These are phyloP conservation scores for Salvelinus sp. DNA, from an alignment of 2,113 vertebrate species.

Conservation along the genomic window DNA sequence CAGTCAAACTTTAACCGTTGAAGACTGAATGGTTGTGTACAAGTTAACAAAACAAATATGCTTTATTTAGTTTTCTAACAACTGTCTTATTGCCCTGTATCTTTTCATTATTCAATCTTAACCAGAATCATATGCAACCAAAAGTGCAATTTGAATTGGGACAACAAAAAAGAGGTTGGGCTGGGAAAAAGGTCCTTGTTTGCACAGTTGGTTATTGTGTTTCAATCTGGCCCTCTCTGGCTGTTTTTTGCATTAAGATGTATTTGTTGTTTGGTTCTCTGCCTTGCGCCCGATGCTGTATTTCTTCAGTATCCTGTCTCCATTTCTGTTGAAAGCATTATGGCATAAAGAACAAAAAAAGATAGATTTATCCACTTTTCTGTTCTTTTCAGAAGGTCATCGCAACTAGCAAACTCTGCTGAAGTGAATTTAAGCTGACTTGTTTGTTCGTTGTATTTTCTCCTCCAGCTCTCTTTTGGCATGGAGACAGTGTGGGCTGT, in stretches of 20 bases:
- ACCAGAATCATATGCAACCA: constrained; percentile 32
- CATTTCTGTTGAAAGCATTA: constrained; percentile 60
- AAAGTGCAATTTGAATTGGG: constrained; percentile 21
- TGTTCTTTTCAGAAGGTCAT: constrained; percentile 29
- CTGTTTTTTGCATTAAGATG: constrained; percentile 60
- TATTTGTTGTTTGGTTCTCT: constrained; percentile 53
- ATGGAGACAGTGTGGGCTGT: neutral
- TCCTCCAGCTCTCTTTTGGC: constrained; percentile 5
- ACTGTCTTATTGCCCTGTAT: constrained; percentile 15
- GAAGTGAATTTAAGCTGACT: constrained; percentile 40
- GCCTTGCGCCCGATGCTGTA: constrained; percentile 55
- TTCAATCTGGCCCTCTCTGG: constrained; percentile 35
- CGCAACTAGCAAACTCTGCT: constrained; percentile 47
- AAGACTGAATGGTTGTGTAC: neutral
- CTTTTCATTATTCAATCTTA: constrained; percentile 32
- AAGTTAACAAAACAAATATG: neutral
- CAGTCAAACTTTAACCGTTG: neutral
- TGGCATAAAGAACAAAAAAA: constrained; percentile 23
- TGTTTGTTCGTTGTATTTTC: constrained; percentile 29
- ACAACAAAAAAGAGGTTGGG: constrained; percentile 19
- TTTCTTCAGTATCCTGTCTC: constrained; percentile 55
- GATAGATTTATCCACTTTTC: constrained; percentile 48
- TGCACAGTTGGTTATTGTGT: constrained; percentile 55
- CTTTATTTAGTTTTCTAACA: constrained; percentile 16
- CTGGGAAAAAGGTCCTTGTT: constrained; percentile 18